Evolutionary conservation across 2,113 vertebrate species (phyloP).

Genomic region (Xiphias gladius): DNA sequence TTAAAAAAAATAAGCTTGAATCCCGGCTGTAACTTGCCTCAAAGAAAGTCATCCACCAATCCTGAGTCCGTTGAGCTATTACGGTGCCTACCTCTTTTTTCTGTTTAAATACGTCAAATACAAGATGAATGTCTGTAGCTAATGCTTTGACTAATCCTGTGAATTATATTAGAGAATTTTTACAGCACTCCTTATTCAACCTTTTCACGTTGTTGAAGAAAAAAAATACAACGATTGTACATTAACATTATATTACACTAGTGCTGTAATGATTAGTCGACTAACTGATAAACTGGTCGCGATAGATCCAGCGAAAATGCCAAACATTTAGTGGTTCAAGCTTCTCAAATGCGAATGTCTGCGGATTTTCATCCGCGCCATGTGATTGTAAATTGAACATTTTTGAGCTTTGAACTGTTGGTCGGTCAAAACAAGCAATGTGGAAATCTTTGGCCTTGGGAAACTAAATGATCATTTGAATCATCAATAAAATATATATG

Average conservation of each 20-base stretch:
- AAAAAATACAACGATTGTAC: neutral
- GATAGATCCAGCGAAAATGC: neutral
- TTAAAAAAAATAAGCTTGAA: neutral
- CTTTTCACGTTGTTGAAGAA: neutral
- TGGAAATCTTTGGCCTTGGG: too few relatives aligned
- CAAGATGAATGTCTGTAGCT: neutral
- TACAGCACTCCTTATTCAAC: neutral
- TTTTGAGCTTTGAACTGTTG: too few relatives aligned
- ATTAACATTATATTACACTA: fast-evolving
- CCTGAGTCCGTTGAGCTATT: too few relatives aligned
- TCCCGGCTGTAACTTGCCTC: neutral
- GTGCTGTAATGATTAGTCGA: neutral
- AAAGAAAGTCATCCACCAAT: neutral
- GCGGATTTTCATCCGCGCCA: too few relatives aligned
- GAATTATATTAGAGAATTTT: neutral
- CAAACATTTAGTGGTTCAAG: too few relatives aligned
- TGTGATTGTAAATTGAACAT: too few relatives aligned
- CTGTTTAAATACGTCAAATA: too few relatives aligned
- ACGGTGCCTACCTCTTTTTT: too few relatives aligned
- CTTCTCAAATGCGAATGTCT: neutral
- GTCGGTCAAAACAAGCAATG: too few relatives aligned
- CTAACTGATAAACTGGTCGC: constrained; percentile 2
- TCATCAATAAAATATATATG: too few relatives aligned
- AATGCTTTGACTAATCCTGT: neutral
- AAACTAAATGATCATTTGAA: neutral